Evolutionary conservation across 2,113 vertebrate genomes (phyloP).

Genomic region (Cryptomyrus ogoouensis): DNA sequence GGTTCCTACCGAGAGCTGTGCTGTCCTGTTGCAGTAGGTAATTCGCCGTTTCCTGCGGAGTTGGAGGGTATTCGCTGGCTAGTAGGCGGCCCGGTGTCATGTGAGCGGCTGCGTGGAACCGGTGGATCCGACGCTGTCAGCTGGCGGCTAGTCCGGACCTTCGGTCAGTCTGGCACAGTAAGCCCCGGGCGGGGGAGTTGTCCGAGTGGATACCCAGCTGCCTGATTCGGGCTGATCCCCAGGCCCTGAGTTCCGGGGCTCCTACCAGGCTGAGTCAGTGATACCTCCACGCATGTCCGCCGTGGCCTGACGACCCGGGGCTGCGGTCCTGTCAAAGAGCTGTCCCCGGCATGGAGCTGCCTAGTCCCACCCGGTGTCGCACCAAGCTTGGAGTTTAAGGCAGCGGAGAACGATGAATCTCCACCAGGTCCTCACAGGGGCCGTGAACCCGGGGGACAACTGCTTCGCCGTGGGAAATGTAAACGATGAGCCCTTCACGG

Average conservation of each 20-base stretch:
- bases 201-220: not conserved
- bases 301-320: not conserved
- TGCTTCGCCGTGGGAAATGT: slow-evolving; percentile 87
- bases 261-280: not conserved
- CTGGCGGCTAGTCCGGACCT: not conserved
- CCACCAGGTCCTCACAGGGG: slow-evolving; percentile 93
- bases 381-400: slow-evolving; percentile 31
- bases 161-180: not conserved
- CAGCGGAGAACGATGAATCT: slow-evolving; percentile 71
- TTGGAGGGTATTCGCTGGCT: not conserved
- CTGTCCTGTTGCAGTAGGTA: not conserved
- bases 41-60: not conserved
- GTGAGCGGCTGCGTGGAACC: slow-evolving; percentile 1
- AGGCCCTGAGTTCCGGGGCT: not conserved
- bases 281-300: not conserved
- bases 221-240: not conserved
- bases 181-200: not conserved
- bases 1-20: not conserved
- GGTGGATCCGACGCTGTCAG: not conserved
- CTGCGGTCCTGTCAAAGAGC: not conserved
- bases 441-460: slow-evolving; percentile 89
- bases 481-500: slow-evolving; percentile 81
- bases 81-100: slow-evolving; percentile 1
- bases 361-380: slow-evolving; percentile 24
- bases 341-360: not conserved